These are phyloP conservation scores for Ashinkailepas kermadecensis DNA, from an alignment of 2,888 invertebrate genomes.

Conservation along the genomic window DNA sequence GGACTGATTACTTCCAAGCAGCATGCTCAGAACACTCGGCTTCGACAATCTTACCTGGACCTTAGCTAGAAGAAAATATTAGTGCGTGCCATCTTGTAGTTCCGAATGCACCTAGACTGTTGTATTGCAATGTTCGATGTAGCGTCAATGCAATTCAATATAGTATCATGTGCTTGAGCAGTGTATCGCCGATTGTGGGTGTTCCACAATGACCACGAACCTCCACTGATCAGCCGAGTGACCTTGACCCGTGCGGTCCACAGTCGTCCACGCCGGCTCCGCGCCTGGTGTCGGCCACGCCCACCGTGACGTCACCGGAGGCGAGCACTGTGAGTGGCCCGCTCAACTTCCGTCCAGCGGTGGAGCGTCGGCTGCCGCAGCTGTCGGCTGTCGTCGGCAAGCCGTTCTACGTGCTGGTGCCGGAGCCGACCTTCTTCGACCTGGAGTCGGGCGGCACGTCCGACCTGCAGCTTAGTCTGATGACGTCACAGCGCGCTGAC, in stretches of 20 bases:
- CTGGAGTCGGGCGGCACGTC: slow-evolving; percentile 73
- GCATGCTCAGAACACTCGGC: too few species aligned
- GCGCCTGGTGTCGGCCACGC: not conserved
- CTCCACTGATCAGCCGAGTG: too few species aligned
- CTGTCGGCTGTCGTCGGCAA: slow-evolving; percentile 26
- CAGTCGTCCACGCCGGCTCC: not conserved
- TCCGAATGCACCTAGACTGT: too few species aligned
- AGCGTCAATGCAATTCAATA: too few species aligned
- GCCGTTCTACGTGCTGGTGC: slow-evolving; percentile 59
- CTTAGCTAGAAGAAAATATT: too few species aligned
- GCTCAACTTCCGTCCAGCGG: not conserved
- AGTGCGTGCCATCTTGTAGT: too few species aligned
- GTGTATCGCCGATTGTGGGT: too few species aligned
- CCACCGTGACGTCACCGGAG: not conserved
- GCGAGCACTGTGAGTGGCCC: not conserved
- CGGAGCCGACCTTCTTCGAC: slow-evolving; percentile 83
- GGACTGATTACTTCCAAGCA: too few species aligned
- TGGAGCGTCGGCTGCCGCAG: not conserved
- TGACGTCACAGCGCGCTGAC: slow-evolving; percentile 61
- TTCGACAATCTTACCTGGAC: too few species aligned
- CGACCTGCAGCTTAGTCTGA: slow-evolving; percentile 61
- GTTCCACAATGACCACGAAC: too few species aligned
- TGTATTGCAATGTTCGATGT: too few species aligned
- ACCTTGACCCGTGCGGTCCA: not conserved
- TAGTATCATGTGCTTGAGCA: too few species aligned